Evolutionary conservation across 37 sponge, comb jelly and placozoan genomes (phyloP), one percentile per base, ranked within the genome.

Genomic region (Axinella damicornis): DNA sequence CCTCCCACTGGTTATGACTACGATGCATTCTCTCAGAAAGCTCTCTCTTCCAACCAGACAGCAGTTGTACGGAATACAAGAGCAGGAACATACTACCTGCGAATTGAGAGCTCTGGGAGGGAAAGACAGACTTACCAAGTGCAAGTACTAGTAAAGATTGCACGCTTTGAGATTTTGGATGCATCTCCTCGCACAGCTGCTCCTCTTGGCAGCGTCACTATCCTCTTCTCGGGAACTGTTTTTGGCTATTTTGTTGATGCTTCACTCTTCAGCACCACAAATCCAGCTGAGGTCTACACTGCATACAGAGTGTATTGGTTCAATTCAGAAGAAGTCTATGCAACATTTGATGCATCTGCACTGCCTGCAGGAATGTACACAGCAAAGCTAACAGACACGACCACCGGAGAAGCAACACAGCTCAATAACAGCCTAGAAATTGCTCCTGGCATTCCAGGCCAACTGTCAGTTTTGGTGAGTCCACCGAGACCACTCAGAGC

Each of bases 1-100:
- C 76, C 76, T 17, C 76, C 76, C 52, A 74, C 76, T 74, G 57
- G 57, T 28, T 74, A 30, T 74, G 32, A 74, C 25, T 74, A 32
- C 54, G 76, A 74, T 74, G 76, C 76, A 18, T 74, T 32, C 31
- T 74, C 76, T 32, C 57, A 56, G 32, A 32, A 19, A 27, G 37
- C 76, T 32, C 58, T 74, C 19, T 53, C 76, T 25, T 25, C 56
- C 16, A 55, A 74, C 9, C 76, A 74, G 58, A 74, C 24, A 53
- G 53, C n/a, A 24, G 37, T 56, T 74, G 56, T 74, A 56, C 25
- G 37, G n/a, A 74, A 55, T 17, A 74, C 76, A 14, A 74, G 37
- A 32, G 17, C 24, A 22, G 76, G 76, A 53, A 56, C 76, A 17
- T 74, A 74, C 5, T 74, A 57, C 56, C 31, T 74, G 24, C 32